Evolutionary conservation across 2,113 vertebrate genomes (phyloP).

Genomic region (Oryzias curvinotus): DNA sequence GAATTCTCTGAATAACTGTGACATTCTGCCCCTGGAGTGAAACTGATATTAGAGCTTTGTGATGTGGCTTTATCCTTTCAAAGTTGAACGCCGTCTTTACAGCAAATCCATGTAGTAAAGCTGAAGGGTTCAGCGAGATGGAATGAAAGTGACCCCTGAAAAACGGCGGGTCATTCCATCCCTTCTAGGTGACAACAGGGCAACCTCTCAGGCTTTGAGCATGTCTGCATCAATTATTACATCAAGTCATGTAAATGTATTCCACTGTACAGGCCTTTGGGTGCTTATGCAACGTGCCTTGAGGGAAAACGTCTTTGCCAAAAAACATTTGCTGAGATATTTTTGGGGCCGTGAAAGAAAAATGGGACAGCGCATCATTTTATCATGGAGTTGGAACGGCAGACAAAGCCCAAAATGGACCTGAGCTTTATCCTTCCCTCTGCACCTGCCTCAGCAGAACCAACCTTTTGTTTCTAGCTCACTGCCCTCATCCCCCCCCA

Average conservation of each 20-base stretch:
- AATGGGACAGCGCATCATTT: slow-evolving; percentile 13
- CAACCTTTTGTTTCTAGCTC: slow-evolving; percentile 36
- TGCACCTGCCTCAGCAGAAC: slow-evolving; percentile 36
- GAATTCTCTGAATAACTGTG: no score
- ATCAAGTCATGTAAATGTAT: slow-evolving; percentile 29
- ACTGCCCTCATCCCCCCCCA: slow-evolving; percentile 35
- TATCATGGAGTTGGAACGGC: slow-evolving; percentile 13
- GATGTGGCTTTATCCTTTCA: no score
- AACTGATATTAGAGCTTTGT: no score
- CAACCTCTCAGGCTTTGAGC: slow-evolving; percentile 1
- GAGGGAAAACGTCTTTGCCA: slow-evolving; percentile 8
- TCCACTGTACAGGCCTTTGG: not conserved
- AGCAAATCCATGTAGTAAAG: not conserved
- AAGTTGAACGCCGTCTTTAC: no score
- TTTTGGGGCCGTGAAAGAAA: slow-evolving; percentile 20
- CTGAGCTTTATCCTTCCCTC: slow-evolving; percentile 21
- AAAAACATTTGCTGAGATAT: slow-evolving; percentile 2
- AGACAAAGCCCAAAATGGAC: slow-evolving; percentile 19
- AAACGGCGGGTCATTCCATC: not conserved
- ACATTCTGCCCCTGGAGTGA: no score
- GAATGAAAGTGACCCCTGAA: not conserved
- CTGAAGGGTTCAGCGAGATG: not conserved
- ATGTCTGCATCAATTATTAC: not conserved
- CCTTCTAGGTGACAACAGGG: not conserved
- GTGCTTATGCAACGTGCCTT: slow-evolving; percentile 6